Evolutionary conservation across 2,888 invertebrate genomes (phyloP).

Genomic region (Carabus problematicus): DNA sequence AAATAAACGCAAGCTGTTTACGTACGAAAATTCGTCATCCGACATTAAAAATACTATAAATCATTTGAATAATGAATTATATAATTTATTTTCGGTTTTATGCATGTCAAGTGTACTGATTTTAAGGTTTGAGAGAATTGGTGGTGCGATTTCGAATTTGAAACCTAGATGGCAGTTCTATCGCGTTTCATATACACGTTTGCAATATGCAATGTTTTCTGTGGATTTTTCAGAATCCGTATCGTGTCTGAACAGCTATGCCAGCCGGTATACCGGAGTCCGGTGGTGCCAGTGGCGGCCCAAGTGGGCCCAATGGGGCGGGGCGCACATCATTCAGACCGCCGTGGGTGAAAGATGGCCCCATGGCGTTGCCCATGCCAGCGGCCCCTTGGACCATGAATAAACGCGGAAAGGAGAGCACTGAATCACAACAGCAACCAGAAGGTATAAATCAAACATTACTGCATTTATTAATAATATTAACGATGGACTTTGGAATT

Average conservation of each 20-base stretch:
- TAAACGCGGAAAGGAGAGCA: conserved; percentile 56
- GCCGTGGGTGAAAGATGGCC: conserved; percentile 77
- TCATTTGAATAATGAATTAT: too few relatives aligned
- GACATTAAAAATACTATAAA: too few relatives aligned
- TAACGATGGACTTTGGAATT: too few relatives aligned
- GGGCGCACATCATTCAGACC: conserved; percentile 72
- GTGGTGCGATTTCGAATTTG: background rate
- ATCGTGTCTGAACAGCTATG: conserved; percentile 56
- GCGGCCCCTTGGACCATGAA: conserved; percentile 71
- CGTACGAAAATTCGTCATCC: background rate
- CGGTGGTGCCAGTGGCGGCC: conserved; percentile 63
- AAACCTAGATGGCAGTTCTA: background rate
- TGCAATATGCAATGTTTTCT: background rate
- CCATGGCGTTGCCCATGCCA: conserved; percentile 64
- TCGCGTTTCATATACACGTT: background rate
- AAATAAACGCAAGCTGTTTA: conserved; percentile 14
- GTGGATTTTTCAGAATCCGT: conserved; percentile 51
- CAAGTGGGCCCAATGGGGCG: conserved; percentile 59
- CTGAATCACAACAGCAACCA: conserved; percentile 44
- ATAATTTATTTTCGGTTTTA: too few relatives aligned
- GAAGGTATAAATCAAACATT: conserved; percentile 28
- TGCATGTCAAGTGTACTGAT: too few relatives aligned
- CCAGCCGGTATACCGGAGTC: conserved; percentile 64
- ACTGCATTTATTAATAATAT: background rate
- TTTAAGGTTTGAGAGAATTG: too few relatives aligned